Evolutionary conservation across 1,140 invertebrate genomes (phyloP), one percentile per base, ranked within the genome.

Genomic region (Vanessa tameamea): DNA sequence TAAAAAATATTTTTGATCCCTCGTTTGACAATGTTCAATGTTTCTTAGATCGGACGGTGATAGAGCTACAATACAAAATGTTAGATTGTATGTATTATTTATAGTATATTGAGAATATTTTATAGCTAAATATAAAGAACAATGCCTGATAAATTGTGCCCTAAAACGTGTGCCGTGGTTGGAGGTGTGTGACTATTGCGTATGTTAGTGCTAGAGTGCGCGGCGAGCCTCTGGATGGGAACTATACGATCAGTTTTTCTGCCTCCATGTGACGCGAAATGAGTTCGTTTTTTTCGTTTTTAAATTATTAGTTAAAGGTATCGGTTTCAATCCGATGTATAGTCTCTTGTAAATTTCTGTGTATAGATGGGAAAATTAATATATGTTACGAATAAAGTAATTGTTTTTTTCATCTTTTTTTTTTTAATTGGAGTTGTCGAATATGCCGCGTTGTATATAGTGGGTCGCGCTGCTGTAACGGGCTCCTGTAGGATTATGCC

Each of bases 361-460:
- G 88, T 91, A 92, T 88, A 92, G 88, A 87, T 82, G 89, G 89
- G 88, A 83, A 92, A 89, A 91, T 88, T 90, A 91, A 92, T 92
- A 90, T 82, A 91, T 90, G 86, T 92, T 92, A 88, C 78, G 78
- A 77, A 81, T 86, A 88, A 89, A 89, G 87, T 86, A 79, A 77
- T 84, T 84, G 82, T 88, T 88, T 88, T 82, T 86, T 81, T 75
- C 31, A 77, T 77, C 72, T 68, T 76, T 72, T 76, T 75, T 82
- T 68, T 84, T 84, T 78, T 69, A 71, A 81, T 78, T 80, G 82
- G 85, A 83, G 81, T 64, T 69, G 68, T 11, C 72, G 71, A 59
- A 72, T 75, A 53, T 47, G 71, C 79, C 67, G 82, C 78, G 79
- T 82, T 91, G 87, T 91, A 88, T 59, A 90, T 91, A 89, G 20